Conservation (phyloP, 2,797 vertebrate species). For the Danio kyathit region DNA sequence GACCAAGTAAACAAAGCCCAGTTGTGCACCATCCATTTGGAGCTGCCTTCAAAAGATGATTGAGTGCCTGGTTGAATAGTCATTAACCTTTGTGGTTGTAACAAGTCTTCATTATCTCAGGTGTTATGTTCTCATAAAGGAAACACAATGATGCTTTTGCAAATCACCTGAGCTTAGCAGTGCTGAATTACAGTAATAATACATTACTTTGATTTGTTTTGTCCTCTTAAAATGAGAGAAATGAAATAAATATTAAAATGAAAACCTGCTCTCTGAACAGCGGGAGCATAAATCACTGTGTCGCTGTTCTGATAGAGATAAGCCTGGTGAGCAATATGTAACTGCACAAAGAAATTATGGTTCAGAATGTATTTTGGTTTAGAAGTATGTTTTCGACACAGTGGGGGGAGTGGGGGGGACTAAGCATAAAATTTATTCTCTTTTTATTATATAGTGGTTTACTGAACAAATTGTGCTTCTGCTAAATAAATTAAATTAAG, state of each 20-base stretch:
- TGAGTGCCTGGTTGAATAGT: conserved; percentile 25
- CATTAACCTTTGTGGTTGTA: conserved; percentile 38
- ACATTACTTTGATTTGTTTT: conserved; percentile 1
- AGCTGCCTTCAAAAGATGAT: conserved; percentile 39
- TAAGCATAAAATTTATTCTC: too few species aligned
- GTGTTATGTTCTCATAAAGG: conserved; percentile 26
- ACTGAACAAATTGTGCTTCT: too few species aligned
- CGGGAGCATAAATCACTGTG: conserved; percentile 10
- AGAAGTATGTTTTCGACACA: too few species aligned
- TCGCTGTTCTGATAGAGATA: background rate
- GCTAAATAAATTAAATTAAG: too few species aligned
- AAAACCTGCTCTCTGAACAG: background rate
- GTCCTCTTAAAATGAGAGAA: conserved; percentile 13
- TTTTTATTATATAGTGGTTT: too few species aligned
- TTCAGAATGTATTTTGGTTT: too few species aligned
- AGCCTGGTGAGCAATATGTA: background rate
- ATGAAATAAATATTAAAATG: background rate
- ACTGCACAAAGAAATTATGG: too few species aligned
- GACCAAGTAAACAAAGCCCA: conserved; percentile 19
- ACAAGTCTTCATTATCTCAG: conserved; percentile 40
- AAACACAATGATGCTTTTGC: background rate
- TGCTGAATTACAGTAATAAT: background rate
- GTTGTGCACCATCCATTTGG: background rate
- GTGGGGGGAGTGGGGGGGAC: too few species aligned
- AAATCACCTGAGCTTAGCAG: conserved; percentile 27